These are phyloP conservation scores for Hemiscyllium ocellatum DNA, from an alignment of 2,113 vertebrate genomes.

Conservation along the genomic window DNA sequence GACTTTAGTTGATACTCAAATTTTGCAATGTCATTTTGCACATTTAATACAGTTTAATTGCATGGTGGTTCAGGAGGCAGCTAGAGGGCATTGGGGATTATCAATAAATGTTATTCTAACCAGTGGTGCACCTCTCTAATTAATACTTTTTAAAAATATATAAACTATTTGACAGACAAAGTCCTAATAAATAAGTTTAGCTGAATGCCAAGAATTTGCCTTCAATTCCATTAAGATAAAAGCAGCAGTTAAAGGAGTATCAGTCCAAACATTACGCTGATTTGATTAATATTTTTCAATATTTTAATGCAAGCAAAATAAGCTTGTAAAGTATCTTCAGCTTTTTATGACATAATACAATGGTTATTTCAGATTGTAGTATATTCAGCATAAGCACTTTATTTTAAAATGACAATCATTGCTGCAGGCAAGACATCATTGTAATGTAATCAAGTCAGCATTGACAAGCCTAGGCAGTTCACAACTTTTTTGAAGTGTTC, in stretches of 20 bases:
- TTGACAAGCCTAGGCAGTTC: background rate
- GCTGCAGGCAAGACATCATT: background rate
- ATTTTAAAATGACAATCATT: slow-evolving; percentile 21
- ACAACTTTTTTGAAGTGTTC: slow-evolving; percentile 27
- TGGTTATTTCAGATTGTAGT: slow-evolving; percentile 12
- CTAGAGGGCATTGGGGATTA: too few species aligned
- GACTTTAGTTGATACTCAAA: too few species aligned
- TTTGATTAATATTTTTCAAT: background rate
- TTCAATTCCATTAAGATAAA: background rate
- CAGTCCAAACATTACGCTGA: background rate
- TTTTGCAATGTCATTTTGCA: too few species aligned
- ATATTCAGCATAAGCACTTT: slow-evolving; percentile 20
- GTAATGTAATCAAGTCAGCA: background rate
- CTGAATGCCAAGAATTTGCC: background rate
- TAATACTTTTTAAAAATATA: background rate
- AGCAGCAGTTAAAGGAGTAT: background rate
- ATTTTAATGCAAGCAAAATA: background rate
- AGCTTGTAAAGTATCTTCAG: background rate
- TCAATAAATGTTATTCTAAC: background rate
- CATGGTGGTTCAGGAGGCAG: too few species aligned
- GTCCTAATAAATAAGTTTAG: background rate
- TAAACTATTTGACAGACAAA: background rate
- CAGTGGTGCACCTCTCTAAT: background rate
- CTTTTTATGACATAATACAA: background rate
- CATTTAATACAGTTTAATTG: background rate